A percentile compares a stretch with the other conserved stretches of the same genome.
Evolutionary conservation across 2,113 vertebrate genomes (phyloP).

Genomic region (Gallinago media): DNA sequence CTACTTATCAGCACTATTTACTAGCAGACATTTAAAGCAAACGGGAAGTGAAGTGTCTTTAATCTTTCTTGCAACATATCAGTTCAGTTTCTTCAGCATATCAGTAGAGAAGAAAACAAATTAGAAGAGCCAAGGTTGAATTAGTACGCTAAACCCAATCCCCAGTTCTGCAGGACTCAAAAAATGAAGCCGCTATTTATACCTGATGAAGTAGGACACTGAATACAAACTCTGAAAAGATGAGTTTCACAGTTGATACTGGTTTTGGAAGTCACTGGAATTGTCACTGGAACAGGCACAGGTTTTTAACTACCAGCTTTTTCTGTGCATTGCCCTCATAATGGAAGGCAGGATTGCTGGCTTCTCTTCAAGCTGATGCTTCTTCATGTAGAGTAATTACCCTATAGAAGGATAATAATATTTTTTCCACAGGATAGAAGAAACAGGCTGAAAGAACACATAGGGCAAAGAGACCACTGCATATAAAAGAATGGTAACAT

Average conservation of each 20-base stretch:
- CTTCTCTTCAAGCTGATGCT: not conserved
- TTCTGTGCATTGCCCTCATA: not conserved
- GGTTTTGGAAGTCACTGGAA: not conserved
- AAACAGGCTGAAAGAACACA: not conserved
- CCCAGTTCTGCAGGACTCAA: not conserved
- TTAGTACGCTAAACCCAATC: not conserved
- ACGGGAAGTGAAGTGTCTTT: not conserved
- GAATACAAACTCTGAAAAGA: not conserved
- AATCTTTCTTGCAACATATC: not conserved
- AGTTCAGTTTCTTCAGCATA: not conserved
- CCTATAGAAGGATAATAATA: not conserved
- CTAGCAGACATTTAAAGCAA: conserved; percentile 1
- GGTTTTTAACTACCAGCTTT: not conserved
- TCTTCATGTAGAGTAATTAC: not conserved
- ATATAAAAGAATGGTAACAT: not conserved
- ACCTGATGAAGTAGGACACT: not conserved
- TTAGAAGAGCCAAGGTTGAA: not conserved
- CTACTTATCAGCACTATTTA: not conserved
- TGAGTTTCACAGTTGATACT: not conserved
- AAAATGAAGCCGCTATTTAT: not conserved
- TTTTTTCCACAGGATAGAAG: not conserved
- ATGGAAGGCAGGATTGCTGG: not conserved
- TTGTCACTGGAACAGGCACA: not conserved
- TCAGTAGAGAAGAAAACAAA: not conserved
- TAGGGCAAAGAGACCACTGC: not conserved